Evolutionary conservation across 2,797 vertebrate species (phyloP).

Genomic region (Peromyscus attwateri): DNA sequence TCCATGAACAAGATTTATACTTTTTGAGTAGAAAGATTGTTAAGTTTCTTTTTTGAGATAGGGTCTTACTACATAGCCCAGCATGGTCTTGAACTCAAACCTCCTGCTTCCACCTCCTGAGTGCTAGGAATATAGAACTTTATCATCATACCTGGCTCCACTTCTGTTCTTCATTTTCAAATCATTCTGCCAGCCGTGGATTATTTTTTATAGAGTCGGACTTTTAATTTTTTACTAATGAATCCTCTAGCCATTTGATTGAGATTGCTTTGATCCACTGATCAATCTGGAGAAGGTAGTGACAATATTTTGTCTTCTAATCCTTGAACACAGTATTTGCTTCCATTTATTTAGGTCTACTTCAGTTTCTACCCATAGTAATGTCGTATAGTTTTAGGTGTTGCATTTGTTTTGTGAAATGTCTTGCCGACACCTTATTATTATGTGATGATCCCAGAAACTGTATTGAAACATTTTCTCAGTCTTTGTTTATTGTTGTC

Average conservation of each 20-base stretch:
- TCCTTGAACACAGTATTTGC: background rate
- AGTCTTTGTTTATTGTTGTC: constrained; percentile 45
- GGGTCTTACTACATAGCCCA: background rate
- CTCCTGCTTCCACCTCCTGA: background rate
- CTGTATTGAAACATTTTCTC: background rate
- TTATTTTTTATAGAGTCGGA: constrained; percentile 6
- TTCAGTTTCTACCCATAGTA: constrained; percentile 25
- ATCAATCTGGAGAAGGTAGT: background rate
- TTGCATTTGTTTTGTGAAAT: constrained; percentile 31
- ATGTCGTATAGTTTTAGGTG: background rate
- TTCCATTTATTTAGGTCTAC: constrained; percentile 18
- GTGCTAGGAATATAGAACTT: background rate
- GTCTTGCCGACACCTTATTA: constrained; percentile 3
- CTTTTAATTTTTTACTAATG: constrained; percentile 41
- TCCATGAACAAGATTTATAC: constrained; percentile 1
- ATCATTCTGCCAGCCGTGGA: background rate
- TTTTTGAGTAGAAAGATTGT: background rate
- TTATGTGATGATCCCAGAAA: constrained; percentile 3
- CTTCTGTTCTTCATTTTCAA: constrained; percentile 35
- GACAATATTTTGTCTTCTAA: constrained; percentile 34
- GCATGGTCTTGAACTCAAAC: background rate
- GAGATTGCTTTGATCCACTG: background rate
- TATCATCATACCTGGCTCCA: background rate
- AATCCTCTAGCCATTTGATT: constrained; percentile 17
- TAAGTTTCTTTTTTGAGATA: background rate